These are phyloP conservation scores for Metridium senile DNA, from an alignment of 92 coral and sea anemone species.

Conservation along the genomic window DNA sequence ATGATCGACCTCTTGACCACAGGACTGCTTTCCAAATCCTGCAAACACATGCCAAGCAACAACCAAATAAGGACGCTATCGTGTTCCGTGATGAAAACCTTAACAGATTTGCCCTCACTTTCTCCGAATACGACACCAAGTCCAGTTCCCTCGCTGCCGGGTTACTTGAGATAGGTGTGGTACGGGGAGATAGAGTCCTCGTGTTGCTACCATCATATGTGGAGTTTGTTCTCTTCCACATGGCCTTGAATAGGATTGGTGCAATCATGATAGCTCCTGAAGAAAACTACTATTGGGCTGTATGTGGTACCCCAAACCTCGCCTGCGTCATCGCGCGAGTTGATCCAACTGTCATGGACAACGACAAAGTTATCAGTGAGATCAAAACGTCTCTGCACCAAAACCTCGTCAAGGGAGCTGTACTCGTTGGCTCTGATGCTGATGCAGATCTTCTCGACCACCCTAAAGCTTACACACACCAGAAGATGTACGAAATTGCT, in stretches of 20 bases:
- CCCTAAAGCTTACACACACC: slow-evolving; percentile 6
- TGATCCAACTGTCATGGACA: not conserved
- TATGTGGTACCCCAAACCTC: not conserved
- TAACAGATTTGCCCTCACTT: slow-evolving; percentile 18
- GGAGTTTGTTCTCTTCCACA: slow-evolving; percentile 8
- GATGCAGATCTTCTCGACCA: slow-evolving; percentile 9
- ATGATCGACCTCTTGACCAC: slow-evolving; percentile 15
- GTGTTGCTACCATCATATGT: slow-evolving; percentile 4
- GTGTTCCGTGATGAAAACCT: slow-evolving; percentile 23
- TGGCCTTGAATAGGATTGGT: slow-evolving; percentile 34
- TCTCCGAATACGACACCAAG: slow-evolving; percentile 17
- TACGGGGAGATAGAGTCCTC: slow-evolving; percentile 25
- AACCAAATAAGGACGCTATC: slow-evolving; percentile 26
- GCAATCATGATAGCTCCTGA: slow-evolving; percentile 1
- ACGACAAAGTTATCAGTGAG: not conserved
- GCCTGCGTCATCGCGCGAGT: slow-evolving; percentile 10
- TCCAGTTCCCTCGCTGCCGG: slow-evolving; percentile 19
- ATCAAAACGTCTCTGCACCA: not conserved
- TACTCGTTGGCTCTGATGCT: slow-evolving; percentile 1
- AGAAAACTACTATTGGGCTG: not conserved
- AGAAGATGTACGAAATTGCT: slow-evolving; percentile 2
- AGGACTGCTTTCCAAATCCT: slow-evolving; percentile 27
- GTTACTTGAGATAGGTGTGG: slow-evolving; percentile 21
- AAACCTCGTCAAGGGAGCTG: slow-evolving; percentile 6
- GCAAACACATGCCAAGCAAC: not conserved